Evolutionary conservation across 2,797 vertebrate genomes (phyloP), one percentile per base, ranked within the genome.

Genomic region (Bovichtus variegatus): DNA sequence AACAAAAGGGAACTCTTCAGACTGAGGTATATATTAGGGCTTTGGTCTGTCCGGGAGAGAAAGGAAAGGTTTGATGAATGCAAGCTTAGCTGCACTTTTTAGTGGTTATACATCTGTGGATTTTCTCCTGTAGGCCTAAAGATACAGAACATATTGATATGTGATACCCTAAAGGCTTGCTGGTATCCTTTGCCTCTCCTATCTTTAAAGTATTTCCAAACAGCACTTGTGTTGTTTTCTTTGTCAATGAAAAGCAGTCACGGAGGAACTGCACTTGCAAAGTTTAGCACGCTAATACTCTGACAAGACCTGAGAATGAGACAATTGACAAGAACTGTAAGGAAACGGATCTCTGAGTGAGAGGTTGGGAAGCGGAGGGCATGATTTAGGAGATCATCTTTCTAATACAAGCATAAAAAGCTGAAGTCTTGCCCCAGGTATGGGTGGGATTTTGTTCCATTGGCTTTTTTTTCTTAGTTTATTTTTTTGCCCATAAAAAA

Each of bases 111-210:
- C 5, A 62, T 40, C 50, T 58, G 16, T 15, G 36, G 9, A 57
- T 47, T 60, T 68, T 44, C 34, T 40, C 41, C 47, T 43, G 18
- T 31, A 41, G 18, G 23, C 40, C 18, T 21, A 18, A 27, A 46
- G 25, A 74, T 34, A 69, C 43, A 34, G 18, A 61, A 55, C 50
- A 21, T 61, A 78, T 65, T 64, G 54, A 74, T 40, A 40, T 65
- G 50, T 69, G 34, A 63, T 53, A 46, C 44, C 46, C 21, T 19
- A 5, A 53, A 40, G 67, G 16, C 6, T 9, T 10, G 31, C 25
- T 40, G 10, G 8, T 23, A 43, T 59, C 2, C 8, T 12, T 21
- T 68, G 29, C 13, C 9, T 67, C 2, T 21, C 13, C 19, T 54
- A 43, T 43, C 15, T 71, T 58, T 41, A 27, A 72, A 54, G 47